A percentile compares a stretch with the other conserved stretches of the same genome.
Evolutionary conservation across 2,113 vertebrate genomes (phyloP).

Genomic region (Hyperopisus bebe): DNA sequence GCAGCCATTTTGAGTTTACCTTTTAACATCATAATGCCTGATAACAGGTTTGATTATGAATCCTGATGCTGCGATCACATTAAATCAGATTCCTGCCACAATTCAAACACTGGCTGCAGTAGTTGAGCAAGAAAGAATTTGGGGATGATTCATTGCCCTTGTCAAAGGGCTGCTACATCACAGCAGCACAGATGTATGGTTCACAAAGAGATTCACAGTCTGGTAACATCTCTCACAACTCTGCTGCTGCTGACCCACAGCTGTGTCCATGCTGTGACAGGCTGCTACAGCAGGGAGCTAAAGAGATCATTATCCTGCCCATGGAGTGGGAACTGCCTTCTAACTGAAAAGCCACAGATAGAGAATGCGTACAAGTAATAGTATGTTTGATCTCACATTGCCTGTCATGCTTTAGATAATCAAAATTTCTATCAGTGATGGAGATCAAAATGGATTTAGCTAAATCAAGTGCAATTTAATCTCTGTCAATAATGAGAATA

Average conservation of each 20-base stretch:
- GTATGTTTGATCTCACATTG: not conserved
- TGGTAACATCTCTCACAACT: not conserved
- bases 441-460: not conserved
- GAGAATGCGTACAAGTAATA: not conserved
- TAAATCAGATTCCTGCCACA: not conserved
- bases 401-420: not conserved
- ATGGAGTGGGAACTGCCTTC: not conserved
- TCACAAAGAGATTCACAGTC: not conserved
- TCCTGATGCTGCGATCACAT: not conserved
- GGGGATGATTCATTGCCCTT: not conserved
- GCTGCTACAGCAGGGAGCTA: not conserved
- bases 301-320: not conserved
- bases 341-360: not conserved
- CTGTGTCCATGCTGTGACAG: not conserved
- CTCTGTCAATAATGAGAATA: not conserved
- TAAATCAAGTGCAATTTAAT: not conserved
- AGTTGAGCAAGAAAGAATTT: not conserved
- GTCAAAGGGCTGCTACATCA: not conserved
- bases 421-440: not conserved
- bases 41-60: not conserved
- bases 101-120: not conserved
- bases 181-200: not conserved
- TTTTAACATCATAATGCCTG: not conserved
- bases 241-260: not conserved
- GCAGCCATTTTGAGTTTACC: not conserved